Conservation (phyloP, 1,140 invertebrate genomes). For the Drosophila watanabei region DNA sequence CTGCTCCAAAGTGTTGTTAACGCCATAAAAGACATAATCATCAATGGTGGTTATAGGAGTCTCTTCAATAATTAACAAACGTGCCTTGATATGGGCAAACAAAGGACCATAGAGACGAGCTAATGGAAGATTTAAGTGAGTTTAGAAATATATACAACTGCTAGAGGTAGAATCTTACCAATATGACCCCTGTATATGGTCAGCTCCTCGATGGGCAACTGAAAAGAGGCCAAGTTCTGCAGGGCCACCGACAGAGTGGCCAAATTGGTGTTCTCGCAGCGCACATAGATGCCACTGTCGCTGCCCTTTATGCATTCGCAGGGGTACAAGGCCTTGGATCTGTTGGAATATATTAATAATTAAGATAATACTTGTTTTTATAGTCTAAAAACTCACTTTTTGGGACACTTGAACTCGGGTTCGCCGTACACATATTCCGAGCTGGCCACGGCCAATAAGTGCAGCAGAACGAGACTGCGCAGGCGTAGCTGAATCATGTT, state of each 20-base stretch:
- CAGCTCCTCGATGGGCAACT: constrained; percentile 90
- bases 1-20: constrained; percentile 92
- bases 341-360: constrained; percentile 17
- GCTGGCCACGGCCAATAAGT: constrained; percentile 54
- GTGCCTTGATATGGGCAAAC: constrained; percentile 90
- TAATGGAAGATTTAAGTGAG: constrained; percentile 72
- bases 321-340: constrained; percentile 88
- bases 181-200: constrained; percentile 91
- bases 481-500: constrained; percentile 73
- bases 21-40: constrained; percentile 91
- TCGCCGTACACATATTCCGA: constrained; percentile 74
- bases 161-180: constrained; percentile 85
- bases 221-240: constrained; percentile 91
- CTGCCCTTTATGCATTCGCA: constrained; percentile 91
- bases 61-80: constrained; percentile 89
- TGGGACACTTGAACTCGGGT: constrained; percentile 79
- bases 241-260: constrained; percentile 93
- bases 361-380: not conserved
- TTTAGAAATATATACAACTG: rapidly evolving
- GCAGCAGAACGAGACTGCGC: constrained; percentile 62
- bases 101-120: constrained; percentile 92
- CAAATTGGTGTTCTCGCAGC: constrained; percentile 93
- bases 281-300: constrained; percentile 91
- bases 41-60: constrained; percentile 91
- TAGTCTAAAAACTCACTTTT: constrained; percentile 56